phyloP scores from a whole-genome alignment of 1,140 invertebrate genomes.

The Trichoplusia ni region DNA sequence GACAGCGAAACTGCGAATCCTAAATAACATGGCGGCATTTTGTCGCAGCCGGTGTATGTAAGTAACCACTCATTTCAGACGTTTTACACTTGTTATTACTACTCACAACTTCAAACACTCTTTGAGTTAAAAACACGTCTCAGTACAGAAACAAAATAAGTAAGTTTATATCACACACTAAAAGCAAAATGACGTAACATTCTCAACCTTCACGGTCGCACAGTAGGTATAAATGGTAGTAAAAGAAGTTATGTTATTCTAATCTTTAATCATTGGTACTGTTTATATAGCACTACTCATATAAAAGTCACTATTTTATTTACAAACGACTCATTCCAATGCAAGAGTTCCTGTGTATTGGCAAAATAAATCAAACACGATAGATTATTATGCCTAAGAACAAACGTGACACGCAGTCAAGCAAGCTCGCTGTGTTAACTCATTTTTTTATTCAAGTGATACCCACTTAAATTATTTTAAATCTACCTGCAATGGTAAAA shows the following conservation, averaged over 20 bases:
- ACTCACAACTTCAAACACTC: constrained; percentile 56
- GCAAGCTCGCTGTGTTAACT: constrained; percentile 64
- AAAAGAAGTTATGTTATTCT: constrained; percentile 62
- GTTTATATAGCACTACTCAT: constrained; percentile 44
- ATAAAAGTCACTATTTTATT: constrained; percentile 51
- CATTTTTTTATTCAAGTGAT: constrained; percentile 52
- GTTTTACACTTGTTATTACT: constrained; percentile 38
- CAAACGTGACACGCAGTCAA: constrained; percentile 81
- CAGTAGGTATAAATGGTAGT: constrained; percentile 66
- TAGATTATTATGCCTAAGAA: constrained; percentile 72
- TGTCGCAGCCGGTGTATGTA: constrained; percentile 73
- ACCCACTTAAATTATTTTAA: constrained; percentile 9
- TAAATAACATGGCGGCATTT: constrained; percentile 81
- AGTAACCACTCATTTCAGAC: constrained; percentile 46
- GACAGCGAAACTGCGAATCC: constrained; percentile 69
- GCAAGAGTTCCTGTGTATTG: constrained; percentile 52
- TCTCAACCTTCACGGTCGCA: constrained; percentile 81
- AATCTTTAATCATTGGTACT: constrained; percentile 41
- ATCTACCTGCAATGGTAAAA: not conserved
- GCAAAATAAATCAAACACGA: constrained; percentile 66
- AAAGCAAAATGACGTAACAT: constrained; percentile 79
- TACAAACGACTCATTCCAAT: constrained; percentile 52
- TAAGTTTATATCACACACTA: constrained; percentile 74
- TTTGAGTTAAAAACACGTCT: constrained; percentile 53
- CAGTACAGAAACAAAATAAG: constrained; percentile 59